These are phyloP conservation scores for Phymatocera aterrima DNA, from an alignment of 2,888 invertebrate species.

Conservation along the genomic window DNA sequence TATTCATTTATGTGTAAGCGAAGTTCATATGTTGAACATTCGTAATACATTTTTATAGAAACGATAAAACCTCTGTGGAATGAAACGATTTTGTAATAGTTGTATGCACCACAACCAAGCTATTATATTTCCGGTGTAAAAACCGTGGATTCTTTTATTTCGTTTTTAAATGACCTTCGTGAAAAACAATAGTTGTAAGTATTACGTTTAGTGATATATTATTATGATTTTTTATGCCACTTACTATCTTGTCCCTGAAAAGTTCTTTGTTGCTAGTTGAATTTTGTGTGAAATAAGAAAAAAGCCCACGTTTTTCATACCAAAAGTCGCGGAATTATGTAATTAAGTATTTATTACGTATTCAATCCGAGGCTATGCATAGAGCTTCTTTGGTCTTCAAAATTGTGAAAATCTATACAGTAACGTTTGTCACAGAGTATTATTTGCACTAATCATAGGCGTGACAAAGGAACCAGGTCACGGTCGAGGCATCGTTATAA, in stretches of 20 bases:
- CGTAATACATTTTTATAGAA: constrained; percentile 27
- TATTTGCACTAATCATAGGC: constrained; percentile 6
- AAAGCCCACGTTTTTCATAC: no score
- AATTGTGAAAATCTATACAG: neutral
- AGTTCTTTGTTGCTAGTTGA: neutral
- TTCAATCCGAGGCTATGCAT: no score
- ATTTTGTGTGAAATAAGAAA: no score
- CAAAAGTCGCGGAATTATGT: no score
- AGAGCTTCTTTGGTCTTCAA: no score
- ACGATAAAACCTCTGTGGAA: constrained; percentile 23
- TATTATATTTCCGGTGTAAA: constrained; percentile 9
- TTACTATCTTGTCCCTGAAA: no score
- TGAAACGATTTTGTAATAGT: constrained; percentile 17
- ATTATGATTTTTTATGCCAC: neutral
- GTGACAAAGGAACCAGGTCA: constrained; percentile 21
- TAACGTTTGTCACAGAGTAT: neutral
- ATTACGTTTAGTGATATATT: neutral
- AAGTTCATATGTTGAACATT: neutral
- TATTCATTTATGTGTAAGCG: constrained; percentile 14
- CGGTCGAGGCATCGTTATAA: constrained; percentile 9
- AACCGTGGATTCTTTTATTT: neutral
- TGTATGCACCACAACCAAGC: neutral
- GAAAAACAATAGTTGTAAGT: neutral
- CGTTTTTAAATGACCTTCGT: constrained; percentile 2
- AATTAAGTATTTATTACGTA: neutral